A percentile compares a stretch with the other conserved stretches of the same genome.
Evolutionary conservation across 2,113 vertebrate species (phyloP).

Genomic region (Solea senegalensis): DNA sequence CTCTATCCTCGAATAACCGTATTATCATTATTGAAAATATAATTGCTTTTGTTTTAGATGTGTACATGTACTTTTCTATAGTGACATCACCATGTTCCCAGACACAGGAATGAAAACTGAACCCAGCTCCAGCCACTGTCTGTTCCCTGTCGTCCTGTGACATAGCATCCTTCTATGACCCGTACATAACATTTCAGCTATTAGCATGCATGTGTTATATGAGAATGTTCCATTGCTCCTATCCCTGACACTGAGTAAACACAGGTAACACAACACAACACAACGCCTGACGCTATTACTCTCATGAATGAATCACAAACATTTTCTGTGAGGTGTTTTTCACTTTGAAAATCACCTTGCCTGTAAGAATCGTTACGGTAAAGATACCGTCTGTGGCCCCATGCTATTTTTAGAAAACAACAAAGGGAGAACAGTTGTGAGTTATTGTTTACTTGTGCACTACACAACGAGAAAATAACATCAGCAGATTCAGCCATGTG

Average conservation of each 20-base stretch:
- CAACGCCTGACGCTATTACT: not conserved
- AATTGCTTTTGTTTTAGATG: no score
- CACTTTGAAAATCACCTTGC: constrained; percentile 21
- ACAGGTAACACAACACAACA: not conserved
- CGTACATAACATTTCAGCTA: not conserved
- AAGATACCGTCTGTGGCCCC: constrained; percentile 6
- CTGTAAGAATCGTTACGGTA: constrained; percentile 17
- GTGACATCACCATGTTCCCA: not conserved
- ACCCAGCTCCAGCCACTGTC: not conserved
- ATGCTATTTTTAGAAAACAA: constrained; percentile 49
- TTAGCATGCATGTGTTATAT: not conserved
- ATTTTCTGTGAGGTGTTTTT: constrained; percentile 6
- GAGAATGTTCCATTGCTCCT: not conserved
- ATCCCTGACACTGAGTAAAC: not conserved
- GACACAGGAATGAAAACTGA: not conserved
- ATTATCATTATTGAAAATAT: no score
- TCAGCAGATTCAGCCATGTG: constrained; percentile 1
- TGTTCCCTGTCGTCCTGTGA: not conserved
- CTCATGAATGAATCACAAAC: constrained; percentile 1
- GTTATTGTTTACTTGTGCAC: constrained; percentile 10
- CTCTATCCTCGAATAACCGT: no score
- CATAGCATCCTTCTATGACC: no score
- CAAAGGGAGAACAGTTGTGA: constrained; percentile 28
- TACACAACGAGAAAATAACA: not conserved
- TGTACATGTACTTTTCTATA: no score